phyloP scores from a whole-genome alignment of 2,797 vertebrate species.

The Psittacula derbiana region DNA sequence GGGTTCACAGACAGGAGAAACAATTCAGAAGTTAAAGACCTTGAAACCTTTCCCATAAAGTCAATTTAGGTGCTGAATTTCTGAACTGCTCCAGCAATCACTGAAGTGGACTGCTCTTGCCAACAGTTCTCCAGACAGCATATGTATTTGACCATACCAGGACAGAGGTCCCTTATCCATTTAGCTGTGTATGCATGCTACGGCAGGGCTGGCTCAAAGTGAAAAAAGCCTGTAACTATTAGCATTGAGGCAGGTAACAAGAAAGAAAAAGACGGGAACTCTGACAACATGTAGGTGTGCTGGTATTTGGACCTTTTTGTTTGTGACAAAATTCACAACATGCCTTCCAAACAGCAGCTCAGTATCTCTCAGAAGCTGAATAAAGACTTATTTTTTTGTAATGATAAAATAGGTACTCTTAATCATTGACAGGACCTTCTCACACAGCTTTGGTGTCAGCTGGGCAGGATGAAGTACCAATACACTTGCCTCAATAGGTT shows the following conservation, averaged over 20 bases:
- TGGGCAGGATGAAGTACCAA: background rate
- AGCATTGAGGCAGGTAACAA: background rate
- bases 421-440: background rate
- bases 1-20: background rate
- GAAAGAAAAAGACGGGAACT: background rate
- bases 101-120: background rate
- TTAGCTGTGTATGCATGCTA: background rate
- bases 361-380: background rate
- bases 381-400: background rate
- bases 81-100: background rate
- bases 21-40: background rate
- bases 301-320: no score
- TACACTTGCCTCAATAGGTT: background rate
- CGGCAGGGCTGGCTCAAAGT: background rate
- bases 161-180: background rate
- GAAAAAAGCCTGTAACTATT: background rate
- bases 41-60: background rate
- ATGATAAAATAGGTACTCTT: background rate
- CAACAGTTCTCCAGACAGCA: background rate
- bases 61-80: background rate
- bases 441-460: background rate
- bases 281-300: rapidly evolving
- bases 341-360: background rate
- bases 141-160: rapidly evolving
- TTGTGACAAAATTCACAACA: background rate